Conservation (phyloP, 1,140 invertebrate species). For the Brachionus sp. region DNA sequence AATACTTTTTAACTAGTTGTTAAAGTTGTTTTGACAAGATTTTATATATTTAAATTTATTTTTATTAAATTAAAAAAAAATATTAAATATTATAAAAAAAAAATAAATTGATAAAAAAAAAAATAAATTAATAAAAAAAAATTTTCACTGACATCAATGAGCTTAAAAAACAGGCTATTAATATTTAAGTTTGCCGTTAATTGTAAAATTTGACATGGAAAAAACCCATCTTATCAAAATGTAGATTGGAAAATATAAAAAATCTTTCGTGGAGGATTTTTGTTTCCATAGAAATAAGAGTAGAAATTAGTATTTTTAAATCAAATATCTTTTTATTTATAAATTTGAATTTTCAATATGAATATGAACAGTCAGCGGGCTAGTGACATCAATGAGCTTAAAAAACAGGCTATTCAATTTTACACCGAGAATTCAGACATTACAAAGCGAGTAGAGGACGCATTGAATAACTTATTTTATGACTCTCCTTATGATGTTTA, state of each 20-base stretch:
- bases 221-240: neutral
- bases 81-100: too few species aligned
- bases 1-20: too few species aligned
- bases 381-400: conserved; percentile 47
- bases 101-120: too few species aligned
- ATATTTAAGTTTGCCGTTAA: too few species aligned
- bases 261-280: neutral
- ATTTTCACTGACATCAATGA: conserved; percentile 30
- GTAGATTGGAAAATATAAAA: neutral
- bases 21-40: too few species aligned
- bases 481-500: conserved; percentile 57
- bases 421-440: conserved; percentile 56
- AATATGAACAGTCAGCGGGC: conserved; percentile 35
- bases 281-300: neutral
- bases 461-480: conserved; percentile 58
- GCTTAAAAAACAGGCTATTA: conserved; percentile 54
- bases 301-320: neutral
- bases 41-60: too few species aligned
- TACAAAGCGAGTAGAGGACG: conserved; percentile 56
- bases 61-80: too few species aligned
- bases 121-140: too few species aligned
- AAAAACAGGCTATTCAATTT: conserved; percentile 55
- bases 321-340: neutral
- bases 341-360: neutral
- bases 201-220: too few species aligned